Evolutionary conservation across 2,797 vertebrate genomes (phyloP).

Genomic region (Nannoperca australis): DNA sequence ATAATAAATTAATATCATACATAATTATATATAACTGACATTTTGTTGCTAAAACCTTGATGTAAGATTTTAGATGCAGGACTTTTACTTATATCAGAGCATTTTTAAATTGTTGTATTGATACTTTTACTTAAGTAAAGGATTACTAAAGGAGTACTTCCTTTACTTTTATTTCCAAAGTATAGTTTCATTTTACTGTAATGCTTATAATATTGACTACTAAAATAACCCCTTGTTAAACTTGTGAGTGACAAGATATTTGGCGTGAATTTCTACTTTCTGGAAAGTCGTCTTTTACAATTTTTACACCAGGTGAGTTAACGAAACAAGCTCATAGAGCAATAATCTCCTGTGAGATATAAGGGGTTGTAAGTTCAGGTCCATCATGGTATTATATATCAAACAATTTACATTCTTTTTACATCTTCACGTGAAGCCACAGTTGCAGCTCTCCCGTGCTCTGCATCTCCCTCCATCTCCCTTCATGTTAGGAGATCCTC

Average conservation of each 20-base stretch:
- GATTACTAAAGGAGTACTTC: background rate
- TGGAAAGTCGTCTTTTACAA: background rate
- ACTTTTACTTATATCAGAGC: background rate
- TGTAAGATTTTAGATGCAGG: background rate
- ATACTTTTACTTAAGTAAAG: background rate
- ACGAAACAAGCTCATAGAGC: background rate
- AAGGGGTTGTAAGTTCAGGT: constrained; percentile 40
- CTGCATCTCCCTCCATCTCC: constrained; percentile 51
- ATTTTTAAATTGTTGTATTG: background rate
- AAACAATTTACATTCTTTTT: constrained; percentile 48
- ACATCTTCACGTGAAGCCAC: constrained; percentile 48
- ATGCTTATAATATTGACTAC: background rate
- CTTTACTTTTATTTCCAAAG: background rate
- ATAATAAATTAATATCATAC: background rate
- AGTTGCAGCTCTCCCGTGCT: constrained; percentile 38
- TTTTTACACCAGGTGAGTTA: background rate
- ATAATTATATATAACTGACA: background rate
- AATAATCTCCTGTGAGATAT: constrained; percentile 4
- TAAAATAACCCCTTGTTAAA: background rate
- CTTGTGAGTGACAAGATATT: constrained; percentile 2
- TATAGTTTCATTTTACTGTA: background rate
- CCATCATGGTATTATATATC: background rate
- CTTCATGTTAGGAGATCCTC: constrained; percentile 72
- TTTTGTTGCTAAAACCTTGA: background rate
- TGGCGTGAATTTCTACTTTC: background rate